Conservation (phyloP, 2,797 vertebrate species). For the Rhodeus uyekii region DNA sequence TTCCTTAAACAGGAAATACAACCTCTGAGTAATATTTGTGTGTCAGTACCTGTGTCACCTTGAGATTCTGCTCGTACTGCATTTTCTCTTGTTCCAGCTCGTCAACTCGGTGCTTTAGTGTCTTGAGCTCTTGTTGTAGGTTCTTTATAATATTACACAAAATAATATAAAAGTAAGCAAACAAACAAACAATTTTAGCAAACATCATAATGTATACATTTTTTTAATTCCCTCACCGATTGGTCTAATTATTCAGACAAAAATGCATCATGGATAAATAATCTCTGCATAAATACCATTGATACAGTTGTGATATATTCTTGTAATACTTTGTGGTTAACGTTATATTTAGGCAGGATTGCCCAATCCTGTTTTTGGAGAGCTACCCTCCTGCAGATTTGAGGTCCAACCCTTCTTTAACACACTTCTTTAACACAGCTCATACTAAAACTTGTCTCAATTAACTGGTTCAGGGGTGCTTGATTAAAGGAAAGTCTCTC, state of each 20-base stretch:
- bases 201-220: not conserved
- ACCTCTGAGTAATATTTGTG: not conserved
- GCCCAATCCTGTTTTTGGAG: not conserved
- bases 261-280: not conserved
- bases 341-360: not conserved
- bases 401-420: not conserved
- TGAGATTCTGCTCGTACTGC: conserved; percentile 91
- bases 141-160: conserved; percentile 67
- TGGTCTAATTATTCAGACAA: not conserved
- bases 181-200: not conserved
- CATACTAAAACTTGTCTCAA: not conserved
- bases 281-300: not conserved
- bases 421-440: not conserved
- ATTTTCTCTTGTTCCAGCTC: conserved; percentile 90
- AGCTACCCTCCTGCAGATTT: too few relatives aligned
- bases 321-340: not conserved
- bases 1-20: conserved; percentile 20
- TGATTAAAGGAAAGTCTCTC: not conserved
- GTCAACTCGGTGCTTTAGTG: conserved; percentile 90
- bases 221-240: not conserved
- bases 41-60: conserved; percentile 88
- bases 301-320: not conserved
- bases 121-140: conserved; percentile 86
- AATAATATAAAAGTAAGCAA: not conserved
- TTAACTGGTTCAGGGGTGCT: not conserved